Conservation (phyloP, 2,113 vertebrate genomes). For the Microcebus murinus region DNA sequence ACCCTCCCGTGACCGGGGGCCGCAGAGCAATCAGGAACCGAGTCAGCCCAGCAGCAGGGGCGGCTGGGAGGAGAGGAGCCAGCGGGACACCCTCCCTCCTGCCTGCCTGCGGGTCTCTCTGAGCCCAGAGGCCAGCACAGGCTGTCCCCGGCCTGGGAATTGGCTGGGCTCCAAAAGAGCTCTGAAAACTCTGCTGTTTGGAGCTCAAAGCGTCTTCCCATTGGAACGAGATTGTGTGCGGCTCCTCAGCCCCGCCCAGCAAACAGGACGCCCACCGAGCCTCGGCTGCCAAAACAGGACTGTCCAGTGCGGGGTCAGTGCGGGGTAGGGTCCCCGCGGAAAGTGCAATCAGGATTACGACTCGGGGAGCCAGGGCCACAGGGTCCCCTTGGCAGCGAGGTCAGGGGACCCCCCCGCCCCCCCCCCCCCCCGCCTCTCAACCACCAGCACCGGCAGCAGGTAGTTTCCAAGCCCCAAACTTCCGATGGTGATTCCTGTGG, state of each 20-base stretch:
- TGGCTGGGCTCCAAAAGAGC: not conserved
- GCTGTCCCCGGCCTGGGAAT: not conserved
- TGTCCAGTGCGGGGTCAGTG: accelerated
- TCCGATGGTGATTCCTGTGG: no score
- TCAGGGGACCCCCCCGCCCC: not conserved
- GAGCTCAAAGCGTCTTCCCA: not conserved
- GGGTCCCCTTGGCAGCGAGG: accelerated
- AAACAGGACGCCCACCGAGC: not conserved
- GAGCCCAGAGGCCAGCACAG: not conserved
- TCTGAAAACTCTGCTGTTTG: not conserved
- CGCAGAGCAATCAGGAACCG: accelerated
- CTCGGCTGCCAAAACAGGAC: not conserved
- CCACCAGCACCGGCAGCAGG: no score
- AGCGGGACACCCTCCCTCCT: accelerated
- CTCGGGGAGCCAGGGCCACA: not conserved
- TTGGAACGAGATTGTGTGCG: accelerated
- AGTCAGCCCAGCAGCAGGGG: not conserved
- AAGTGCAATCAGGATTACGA: not conserved
- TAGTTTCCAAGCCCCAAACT: not conserved
- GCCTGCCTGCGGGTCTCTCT: not conserved
- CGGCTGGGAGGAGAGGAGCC: no score
- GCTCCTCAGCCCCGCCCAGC: not conserved
- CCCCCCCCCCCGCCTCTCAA: no score
- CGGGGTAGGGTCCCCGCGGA: accelerated
- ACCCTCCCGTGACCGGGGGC: accelerated